Conservation (phyloP, 1,140 invertebrate genomes). For the Limonius californicus region DNA sequence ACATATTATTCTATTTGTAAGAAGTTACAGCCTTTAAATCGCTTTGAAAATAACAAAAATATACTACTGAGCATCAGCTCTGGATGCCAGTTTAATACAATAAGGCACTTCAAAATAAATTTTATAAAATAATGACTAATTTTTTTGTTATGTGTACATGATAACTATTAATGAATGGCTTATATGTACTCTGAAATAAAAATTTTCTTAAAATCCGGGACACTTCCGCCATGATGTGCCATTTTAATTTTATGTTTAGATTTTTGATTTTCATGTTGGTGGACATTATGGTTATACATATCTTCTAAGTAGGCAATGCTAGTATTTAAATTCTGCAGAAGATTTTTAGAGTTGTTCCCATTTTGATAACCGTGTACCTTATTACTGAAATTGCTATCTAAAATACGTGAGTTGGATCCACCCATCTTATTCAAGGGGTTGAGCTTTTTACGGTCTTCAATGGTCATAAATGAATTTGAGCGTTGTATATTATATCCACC, state of each 20-base stretch:
- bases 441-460: slow-evolving; percentile 23
- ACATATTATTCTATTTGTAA: too few relatives aligned
- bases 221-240: slow-evolving; percentile 49
- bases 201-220: slow-evolving; percentile 54
- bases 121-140: not conserved
- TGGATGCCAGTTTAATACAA: too few relatives aligned
- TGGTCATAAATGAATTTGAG: slow-evolving; percentile 40
- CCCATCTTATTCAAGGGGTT: not conserved
- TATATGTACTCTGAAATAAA: slow-evolving; percentile 54
- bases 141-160: not conserved
- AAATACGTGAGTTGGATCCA: slow-evolving; percentile 27
- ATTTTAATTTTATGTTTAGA: slow-evolving; percentile 41
- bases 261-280: not conserved
- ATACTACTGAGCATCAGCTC: too few relatives aligned
- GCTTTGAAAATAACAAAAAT: too few relatives aligned
- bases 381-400: slow-evolving; percentile 23
- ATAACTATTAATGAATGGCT: slow-evolving; percentile 15
- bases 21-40: too few relatives aligned
- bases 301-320: slow-evolving; percentile 30
- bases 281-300: slow-evolving; percentile 21
- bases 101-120: not conserved
- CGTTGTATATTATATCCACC: slow-evolving; percentile 32
- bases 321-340: slow-evolving; percentile 31
- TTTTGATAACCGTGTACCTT: slow-evolving; percentile 18
- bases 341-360: slow-evolving; percentile 23